Percentiles rank a stretch among this genome's conserved stretches.
phyloP scores from a whole-genome alignment of 2,797 vertebrate species.

The Echeneis naucrates region DNA sequence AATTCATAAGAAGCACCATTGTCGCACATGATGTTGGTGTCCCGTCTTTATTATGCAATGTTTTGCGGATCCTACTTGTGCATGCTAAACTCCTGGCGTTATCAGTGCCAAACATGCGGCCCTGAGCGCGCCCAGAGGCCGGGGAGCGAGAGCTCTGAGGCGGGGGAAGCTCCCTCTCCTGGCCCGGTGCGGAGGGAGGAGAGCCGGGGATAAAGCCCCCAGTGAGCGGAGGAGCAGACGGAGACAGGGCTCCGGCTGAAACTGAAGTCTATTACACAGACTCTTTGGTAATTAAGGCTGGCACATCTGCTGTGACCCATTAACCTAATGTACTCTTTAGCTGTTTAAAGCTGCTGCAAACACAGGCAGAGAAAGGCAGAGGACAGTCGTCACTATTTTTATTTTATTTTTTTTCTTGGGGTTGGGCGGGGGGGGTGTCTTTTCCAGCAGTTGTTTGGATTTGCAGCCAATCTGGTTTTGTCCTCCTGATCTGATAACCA shows the following conservation, averaged over 20 bases:
- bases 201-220: constrained; percentile 41
- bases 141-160: constrained; percentile 60
- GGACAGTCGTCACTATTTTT: constrained; percentile 2
- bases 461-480: constrained; percentile 39
- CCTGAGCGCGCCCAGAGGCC: constrained; percentile 69
- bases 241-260: constrained; percentile 53
- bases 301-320: constrained; percentile 70
- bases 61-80: constrained; percentile 55
- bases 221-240: constrained; percentile 34
- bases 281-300: constrained; percentile 74
- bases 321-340: constrained; percentile 39
- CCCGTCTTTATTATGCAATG: constrained; percentile 68
- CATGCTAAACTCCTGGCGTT: constrained; percentile 70
- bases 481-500: constrained; percentile 43
- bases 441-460: constrained; percentile 36
- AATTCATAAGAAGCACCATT: constrained; percentile 77
- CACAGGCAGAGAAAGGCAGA: constrained; percentile 22
- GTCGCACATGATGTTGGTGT: constrained; percentile 66
- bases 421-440: no score
- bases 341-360: constrained; percentile 37
- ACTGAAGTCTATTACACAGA: constrained; percentile 67
- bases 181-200: constrained; percentile 54
- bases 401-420: no score
- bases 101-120: constrained; percentile 82
- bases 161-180: constrained; percentile 47